phyloP scores from a whole-genome alignment of 1,140 invertebrate species.

The Luehdorfia chinensis region DNA sequence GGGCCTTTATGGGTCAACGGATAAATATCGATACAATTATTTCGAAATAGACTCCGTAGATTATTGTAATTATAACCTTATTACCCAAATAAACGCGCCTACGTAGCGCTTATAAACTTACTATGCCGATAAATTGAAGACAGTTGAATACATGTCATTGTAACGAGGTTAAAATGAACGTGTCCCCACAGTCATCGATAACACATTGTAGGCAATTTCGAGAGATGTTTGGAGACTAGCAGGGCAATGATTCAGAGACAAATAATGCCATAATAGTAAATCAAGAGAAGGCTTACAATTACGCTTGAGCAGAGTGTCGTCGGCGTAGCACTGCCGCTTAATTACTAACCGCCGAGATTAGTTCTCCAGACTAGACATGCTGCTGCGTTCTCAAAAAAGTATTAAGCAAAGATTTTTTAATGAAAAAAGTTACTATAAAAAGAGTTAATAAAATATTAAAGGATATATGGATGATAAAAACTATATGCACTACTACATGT shows the following conservation, averaged over 20 bases:
- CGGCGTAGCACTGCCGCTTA: not conserved
- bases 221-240: not conserved
- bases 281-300: not conserved
- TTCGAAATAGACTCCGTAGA: not conserved
- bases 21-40: too few relatives aligned
- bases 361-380: not conserved
- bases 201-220: not conserved
- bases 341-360: not conserved
- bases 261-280: not conserved
- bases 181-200: not conserved
- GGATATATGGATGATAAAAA: too few relatives aligned
- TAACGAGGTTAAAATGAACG: not conserved
- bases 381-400: too few relatives aligned
- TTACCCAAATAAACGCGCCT: conserved; percentile 3
- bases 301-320: not conserved
- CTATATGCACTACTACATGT: too few relatives aligned
- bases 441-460: too few relatives aligned
- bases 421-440: too few relatives aligned
- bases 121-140: not conserved
- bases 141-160: conserved; percentile 1
- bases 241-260: not conserved
- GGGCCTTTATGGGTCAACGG: too few relatives aligned
- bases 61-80: not conserved
- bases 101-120: not conserved
- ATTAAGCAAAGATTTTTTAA: too few relatives aligned